Conservation (phyloP, 2,888 invertebrate species). For the Anoplius nigerrimus region DNA sequence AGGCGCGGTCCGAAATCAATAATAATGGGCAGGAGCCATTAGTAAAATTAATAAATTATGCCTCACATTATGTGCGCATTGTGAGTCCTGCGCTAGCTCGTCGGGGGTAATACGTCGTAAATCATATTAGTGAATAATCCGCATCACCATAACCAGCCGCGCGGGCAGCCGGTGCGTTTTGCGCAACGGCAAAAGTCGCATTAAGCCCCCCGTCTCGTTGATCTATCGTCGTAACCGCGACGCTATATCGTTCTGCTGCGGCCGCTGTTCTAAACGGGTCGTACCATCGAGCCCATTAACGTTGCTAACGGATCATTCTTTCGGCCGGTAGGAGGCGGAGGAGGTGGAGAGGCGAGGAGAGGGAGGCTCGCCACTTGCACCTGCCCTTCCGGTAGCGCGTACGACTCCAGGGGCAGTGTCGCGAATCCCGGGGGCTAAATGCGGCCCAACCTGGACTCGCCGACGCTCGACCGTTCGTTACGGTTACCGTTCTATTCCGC, state of each 20-base stretch:
- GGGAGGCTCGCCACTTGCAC: too few relatives aligned
- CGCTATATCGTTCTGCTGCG: constrained; percentile 10
- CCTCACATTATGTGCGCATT: constrained; percentile 75
- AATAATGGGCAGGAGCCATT: constrained; percentile 75
- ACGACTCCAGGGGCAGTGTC: too few relatives aligned
- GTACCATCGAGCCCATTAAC: too few relatives aligned
- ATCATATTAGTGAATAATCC: constrained; percentile 76
- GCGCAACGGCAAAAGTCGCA: constrained; percentile 65
- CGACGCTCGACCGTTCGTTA: too few relatives aligned
- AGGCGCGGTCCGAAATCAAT: constrained; percentile 71
- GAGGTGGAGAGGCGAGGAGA: too few relatives aligned
- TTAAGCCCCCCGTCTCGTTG: constrained; percentile 31
- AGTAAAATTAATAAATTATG: constrained; percentile 76
- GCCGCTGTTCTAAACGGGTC: background rate
- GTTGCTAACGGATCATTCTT: too few relatives aligned
- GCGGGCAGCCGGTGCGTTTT: constrained; percentile 60
- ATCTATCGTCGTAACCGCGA: constrained; percentile 12
- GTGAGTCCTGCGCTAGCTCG: constrained; percentile 66
- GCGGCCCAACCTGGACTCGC: too few relatives aligned
- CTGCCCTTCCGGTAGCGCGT: too few relatives aligned
- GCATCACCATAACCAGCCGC: constrained; percentile 72
- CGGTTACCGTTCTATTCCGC: too few relatives aligned
- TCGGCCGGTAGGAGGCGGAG: too few relatives aligned
- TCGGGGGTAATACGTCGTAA: constrained; percentile 73
- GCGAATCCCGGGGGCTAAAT: too few relatives aligned